Percentiles rank a stretch among this genome's conserved stretches.
These are phyloP conservation scores for Drosophila neotestacea DNA, from an alignment of 2,888 invertebrate genomes.

Conservation along the genomic window DNA sequence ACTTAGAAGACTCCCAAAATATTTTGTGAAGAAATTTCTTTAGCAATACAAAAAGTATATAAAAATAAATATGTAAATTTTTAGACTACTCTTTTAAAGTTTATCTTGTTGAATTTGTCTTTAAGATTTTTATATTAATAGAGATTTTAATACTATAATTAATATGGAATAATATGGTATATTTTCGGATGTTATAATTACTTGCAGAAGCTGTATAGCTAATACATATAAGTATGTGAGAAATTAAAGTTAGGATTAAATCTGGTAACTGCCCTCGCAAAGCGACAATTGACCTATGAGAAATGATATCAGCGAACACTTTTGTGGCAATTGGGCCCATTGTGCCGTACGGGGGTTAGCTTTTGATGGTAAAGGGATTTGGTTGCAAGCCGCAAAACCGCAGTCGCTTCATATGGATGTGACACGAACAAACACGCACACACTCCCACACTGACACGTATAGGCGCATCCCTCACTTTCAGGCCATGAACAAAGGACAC, in stretches of 20 bases:
- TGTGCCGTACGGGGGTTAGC: slow-evolving; percentile 17
- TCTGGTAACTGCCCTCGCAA: background rate
- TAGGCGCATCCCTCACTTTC: slow-evolving; percentile 2
- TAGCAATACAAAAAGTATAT: no score
- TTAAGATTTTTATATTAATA: no score
- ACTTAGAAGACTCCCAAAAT: no score
- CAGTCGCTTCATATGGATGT: slow-evolving; percentile 40
- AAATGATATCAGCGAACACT: slow-evolving; percentile 1
- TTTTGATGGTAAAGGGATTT: slow-evolving; percentile 27
- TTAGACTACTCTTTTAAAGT: no score
- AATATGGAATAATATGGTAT: no score
- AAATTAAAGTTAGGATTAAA: background rate
- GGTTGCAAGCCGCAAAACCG: slow-evolving; percentile 42
- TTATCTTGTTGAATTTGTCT: no score
- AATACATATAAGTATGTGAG: no score
- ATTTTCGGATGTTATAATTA: no score
- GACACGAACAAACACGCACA: slow-evolving; percentile 24
- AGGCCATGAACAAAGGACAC: slow-evolving; percentile 11
- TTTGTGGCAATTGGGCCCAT: slow-evolving; percentile 18
- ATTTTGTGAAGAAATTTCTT: no score
- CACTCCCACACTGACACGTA: background rate
- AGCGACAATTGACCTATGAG: background rate
- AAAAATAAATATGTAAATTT: background rate
- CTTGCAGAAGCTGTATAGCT: no score
- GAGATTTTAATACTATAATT: no score